Evolutionary conservation across 2,888 invertebrate genomes (phyloP), one percentile per base, ranked within the genome.

Genomic region (Amphipyra tragopoginis): DNA sequence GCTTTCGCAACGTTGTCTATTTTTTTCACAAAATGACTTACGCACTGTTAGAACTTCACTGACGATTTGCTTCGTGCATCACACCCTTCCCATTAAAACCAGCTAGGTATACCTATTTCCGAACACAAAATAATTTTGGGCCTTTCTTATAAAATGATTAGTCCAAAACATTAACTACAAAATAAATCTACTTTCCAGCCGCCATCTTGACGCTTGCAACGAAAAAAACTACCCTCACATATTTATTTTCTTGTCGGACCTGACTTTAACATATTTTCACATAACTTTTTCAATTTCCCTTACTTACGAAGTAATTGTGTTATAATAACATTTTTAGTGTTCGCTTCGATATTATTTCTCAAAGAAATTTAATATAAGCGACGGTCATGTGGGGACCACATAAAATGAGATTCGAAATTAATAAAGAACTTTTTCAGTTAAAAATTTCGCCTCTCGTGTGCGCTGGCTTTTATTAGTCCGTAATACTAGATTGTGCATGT

Each of bases 321-420:
- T 71, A 69, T 65, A 75, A 72, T 51, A 72, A 50, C 60, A 68
- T 70, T 79, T 77, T 72, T 75, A 79, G 76, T 79, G 76, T 58
- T 49, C 61, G 53, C 40, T n/a, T 45, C 14, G n/a, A 36, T 57
- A 57, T 71, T 74, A 73, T 77, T 79, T 68, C 60, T 61, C 69
- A 64, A 79, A 80, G 80, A 79, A 79, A 80, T 79, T 78, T 79
- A 80, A 79, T 79, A 78, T 64, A 68, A 75, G 52, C 70, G 60
- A 55, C 79, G 64, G 67, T 75, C 78, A 78, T 80, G 65, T 80
- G 80, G 72, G 72, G 72, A 73, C 72, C 57, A 65, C 68, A 66
- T 79, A 80, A 79, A 80, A 77, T 66, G 65, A 64, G 70, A 65
- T 72, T 59, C 15, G 53, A 69, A 73, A 80, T 80, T 79, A 79